Evolutionary conservation across 2,888 invertebrate genomes (phyloP), one percentile per base, ranked within the genome.

Genomic region (Eupithecia centaureata): DNA sequence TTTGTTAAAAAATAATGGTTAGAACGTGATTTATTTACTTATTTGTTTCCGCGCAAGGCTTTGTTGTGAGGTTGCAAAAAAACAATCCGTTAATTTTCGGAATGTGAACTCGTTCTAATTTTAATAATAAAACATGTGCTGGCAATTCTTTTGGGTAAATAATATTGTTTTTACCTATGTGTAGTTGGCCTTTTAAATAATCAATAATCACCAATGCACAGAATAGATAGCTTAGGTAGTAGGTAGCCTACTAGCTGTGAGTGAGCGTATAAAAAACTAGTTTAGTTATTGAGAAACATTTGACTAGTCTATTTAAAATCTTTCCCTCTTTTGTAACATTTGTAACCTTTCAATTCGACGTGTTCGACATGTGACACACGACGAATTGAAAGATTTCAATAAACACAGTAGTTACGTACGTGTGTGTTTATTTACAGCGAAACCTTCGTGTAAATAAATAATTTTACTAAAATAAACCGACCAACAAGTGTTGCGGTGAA

Each of bases 401-500:
- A n/a, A n/a, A n/a, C n/a, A n/a, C n/a, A n/a, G n/a, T 47, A n/a
- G 8, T n/a, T 47, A 5, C 8, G 18, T 47, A n/a, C 2, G 15
- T 18, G 10, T 47, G 47, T 10, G 10, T 57, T 57, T 30, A 30
- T 57, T 57, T 57, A 22, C 18, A 30, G n/a, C 28, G 10, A 32
- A 57, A 57, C 32, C 57, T 57, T 57, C 32, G 32, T 12, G 33
- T 32, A 57, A 32, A 18, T 57, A 18, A 33, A 30, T 18, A 13
- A 30, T 22, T 18, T 5, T 3, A 30, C 57, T 57, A 32, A 57
- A 61, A 62, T 35, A 27, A 30, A 35, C 35, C 35, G 38, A 35
- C 56, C 60, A 63, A 67, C 54, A 68, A 68, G 47, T 60, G 65
- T 61, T 66, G 65, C 30, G 38, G 51, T 62, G 47, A 68, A 56